Base-by-base conservation (phyloP, 2,113 vertebrate species). In the Bothrops jararaca region DNA sequence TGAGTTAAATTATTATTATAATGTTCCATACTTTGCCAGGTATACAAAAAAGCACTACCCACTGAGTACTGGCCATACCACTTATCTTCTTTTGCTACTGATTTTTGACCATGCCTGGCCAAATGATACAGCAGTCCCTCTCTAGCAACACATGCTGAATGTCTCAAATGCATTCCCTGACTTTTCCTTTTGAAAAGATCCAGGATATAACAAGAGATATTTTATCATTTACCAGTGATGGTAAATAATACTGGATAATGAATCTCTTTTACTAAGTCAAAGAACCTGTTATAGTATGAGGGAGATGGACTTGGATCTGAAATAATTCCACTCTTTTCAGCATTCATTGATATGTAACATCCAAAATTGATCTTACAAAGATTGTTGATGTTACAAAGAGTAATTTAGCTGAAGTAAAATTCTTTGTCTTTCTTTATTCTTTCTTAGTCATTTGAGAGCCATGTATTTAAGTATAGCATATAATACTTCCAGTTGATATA, bases 311-410 rank as follows among this genome's bases (percentile, higher is more conserved):
- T n/a, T 3, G 26, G 48, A 18, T 88, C n/a, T 92, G 57, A 52
- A 92, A 20, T 23, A 69, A 48, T 39, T 88, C 64, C 26, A 58
- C 34, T 53, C 50, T 92, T 88, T 42, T 64, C 64, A 2, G 45
- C 89, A 24, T 88, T 56, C 90, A 58, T 10, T 90, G 86, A 52
- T 6, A 15, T 53, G 1, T 5, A 3, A 0, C 4, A 92, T 92
- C 29, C 48, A 91, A 80, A 45, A 6, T 1, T 12, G 45, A 89
- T 6, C 34, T 86, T 20, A 88, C 2, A 48, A 92, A 29, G 29
- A 1, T 1, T 53, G 7, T 24, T 89, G 0, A 54, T 26, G 34
- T 50, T 64, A 86, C 0, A 0, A 42, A 24, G n/a, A 4, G 6
- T 64, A 89, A 12, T 3, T 80, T 22, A 88, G 3, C 20, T 64